phyloP scores from a whole-genome alignment of 2,888 invertebrate species.

The Mantis religiosa region DNA sequence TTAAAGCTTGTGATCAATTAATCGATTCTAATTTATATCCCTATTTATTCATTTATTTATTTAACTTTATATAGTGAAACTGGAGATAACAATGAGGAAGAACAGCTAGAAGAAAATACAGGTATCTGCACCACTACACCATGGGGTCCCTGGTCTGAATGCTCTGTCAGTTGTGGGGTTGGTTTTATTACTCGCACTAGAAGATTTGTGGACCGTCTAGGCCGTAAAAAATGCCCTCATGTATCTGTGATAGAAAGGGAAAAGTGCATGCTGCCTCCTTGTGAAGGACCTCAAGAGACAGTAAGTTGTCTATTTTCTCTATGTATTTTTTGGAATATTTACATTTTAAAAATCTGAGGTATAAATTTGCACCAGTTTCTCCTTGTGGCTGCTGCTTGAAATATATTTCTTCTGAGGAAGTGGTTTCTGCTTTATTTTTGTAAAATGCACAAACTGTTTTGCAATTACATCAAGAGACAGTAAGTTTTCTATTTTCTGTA shows the following conservation, averaged over 20 bases:
- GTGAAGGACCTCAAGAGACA: conserved; percentile 39
- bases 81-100: conserved; percentile 32
- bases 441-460: too few species aligned
- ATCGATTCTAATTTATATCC: too few species aligned
- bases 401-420: too few species aligned
- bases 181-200: conserved; percentile 73
- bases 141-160: conserved; percentile 82
- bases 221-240: conserved; percentile 76
- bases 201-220: conserved; percentile 69
- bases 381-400: too few species aligned
- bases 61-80: not conserved
- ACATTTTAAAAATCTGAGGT: too few species aligned
- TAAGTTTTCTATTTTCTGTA: too few species aligned
- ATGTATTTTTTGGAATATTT: too few species aligned
- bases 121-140: conserved; percentile 63
- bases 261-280: conserved; percentile 71
- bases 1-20: too few species aligned
- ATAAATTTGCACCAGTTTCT: too few species aligned
- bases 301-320: not conserved
- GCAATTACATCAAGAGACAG: too few species aligned
- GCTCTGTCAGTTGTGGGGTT: conserved; percentile 79
- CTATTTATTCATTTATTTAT: not conserved
- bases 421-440: too few species aligned
- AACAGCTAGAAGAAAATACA: conserved; percentile 38
- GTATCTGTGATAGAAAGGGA: conserved; percentile 73